phyloP scores from a whole-genome alignment of 1,140 invertebrate genomes.

The Mylabris phalerata region DNA sequence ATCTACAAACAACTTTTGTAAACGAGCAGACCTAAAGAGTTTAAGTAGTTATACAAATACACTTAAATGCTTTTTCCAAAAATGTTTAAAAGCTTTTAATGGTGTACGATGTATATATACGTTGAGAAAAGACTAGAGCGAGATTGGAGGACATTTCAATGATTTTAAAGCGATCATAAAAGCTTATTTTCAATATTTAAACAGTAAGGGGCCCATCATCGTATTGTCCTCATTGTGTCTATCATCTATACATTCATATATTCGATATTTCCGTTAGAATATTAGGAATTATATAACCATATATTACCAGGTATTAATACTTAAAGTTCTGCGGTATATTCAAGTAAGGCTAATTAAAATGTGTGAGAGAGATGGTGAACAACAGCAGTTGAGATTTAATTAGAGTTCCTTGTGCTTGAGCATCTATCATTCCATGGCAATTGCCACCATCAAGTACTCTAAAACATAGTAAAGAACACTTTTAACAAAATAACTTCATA shows the following conservation, averaged over 20 bases:
- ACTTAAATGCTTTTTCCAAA: constrained; percentile 30
- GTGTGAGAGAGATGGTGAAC: constrained; percentile 18
- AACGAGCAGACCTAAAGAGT: constrained; percentile 27
- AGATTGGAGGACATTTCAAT: constrained; percentile 7
- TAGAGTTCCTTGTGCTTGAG: constrained; percentile 19
- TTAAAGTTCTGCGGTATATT: constrained; percentile 28
- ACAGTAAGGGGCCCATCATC: too few relatives aligned
- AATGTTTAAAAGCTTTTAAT: constrained; percentile 33
- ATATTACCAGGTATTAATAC: constrained; percentile 27
- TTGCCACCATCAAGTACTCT: constrained; percentile 24
- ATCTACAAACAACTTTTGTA: constrained; percentile 33
- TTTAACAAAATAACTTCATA: constrained; percentile 19
- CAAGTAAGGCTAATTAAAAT: constrained; percentile 27
- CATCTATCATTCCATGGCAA: constrained; percentile 24
- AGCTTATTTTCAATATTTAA: too few relatives aligned
- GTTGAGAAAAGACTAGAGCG: constrained; percentile 6
- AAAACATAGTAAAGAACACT: constrained; percentile 15
- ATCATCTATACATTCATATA: not conserved
- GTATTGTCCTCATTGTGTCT: too few relatives aligned
- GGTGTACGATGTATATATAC: constrained; percentile 8
- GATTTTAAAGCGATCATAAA: too few relatives aligned
- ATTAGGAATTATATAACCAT: constrained; percentile 25
- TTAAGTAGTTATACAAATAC: constrained; percentile 34
- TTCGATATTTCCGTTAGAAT: constrained; percentile 20
- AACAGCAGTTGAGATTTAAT: constrained; percentile 26